Evolutionary conservation across 2,113 vertebrate genomes (phyloP), one percentile per base, ranked within the genome.

Genomic region (Balaeniceps rex): DNA sequence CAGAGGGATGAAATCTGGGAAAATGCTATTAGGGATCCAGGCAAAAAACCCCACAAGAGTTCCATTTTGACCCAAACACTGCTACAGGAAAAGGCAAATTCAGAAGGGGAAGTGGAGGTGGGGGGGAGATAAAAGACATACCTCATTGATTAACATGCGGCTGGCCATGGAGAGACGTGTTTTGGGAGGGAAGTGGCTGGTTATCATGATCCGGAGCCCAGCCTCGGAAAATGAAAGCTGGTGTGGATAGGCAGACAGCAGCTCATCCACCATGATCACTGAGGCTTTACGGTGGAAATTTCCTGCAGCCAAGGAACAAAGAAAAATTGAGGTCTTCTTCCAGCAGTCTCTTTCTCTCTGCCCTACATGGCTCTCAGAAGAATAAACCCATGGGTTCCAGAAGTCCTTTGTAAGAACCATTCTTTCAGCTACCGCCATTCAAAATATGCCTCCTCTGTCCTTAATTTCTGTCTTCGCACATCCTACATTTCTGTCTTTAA

Each of bases 141-240:
- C 99, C 99, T 99, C 99, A 55, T 99, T 99, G 97, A 99, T 99
- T 78, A 99, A 96, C 99, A 99, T 99, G n/a, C 99, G 99, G 40
- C 99, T 99, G 87, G 99, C 99, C 99, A 99, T 99, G 93, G 99
- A 99, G 93, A 99, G 99, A n/a, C 99, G 98, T 65, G 99, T 99
- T 94, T 99, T 99, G 28, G 99, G 99, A 54, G 99, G 99, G 83
- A 99, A 99, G 96, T 99, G 99, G 93, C 98, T 99, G 71, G 99
- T 99, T 98, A 99, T 99, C 99, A 99, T 99, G 97, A 99, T 99
- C 93, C 99, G 98, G 97, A 99, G 98, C 44, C 99, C 99, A 46
- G 99, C 99, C 97, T 99, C 99, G 0, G 99, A 99, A 98, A 99
- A 99, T 15, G 99, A 98, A 70, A 99, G 99, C 98, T 99, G 99